Percentiles rank a stretch among this genome's conserved stretches.
These are phyloP conservation scores for Gopherus evgoodei DNA, from an alignment of 2,113 vertebrate species.

Conservation along the genomic window DNA sequence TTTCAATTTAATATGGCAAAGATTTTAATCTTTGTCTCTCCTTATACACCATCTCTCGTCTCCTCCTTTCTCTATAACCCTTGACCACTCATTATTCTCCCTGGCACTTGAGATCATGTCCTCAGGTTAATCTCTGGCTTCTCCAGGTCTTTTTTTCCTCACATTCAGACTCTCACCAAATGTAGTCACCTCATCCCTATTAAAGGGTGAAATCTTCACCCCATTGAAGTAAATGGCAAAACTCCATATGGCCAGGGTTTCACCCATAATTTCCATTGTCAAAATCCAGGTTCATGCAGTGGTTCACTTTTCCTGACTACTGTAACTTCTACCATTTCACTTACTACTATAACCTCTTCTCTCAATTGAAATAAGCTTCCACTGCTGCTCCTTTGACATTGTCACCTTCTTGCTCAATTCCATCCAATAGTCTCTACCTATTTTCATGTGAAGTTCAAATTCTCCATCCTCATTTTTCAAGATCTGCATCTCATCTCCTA, in stretches of 20 bases:
- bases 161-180: neutral
- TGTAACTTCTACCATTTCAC: neutral
- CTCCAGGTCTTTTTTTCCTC: neutral
- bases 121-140: neutral
- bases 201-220: neutral
- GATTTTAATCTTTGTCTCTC: neutral
- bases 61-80: neutral
- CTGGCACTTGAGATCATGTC: rapidly evolving
- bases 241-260: neutral
- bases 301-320: neutral
- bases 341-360: neutral
- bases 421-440: neutral
- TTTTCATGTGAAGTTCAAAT: neutral
- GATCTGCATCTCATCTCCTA: neutral
- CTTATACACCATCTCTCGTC: neutral
- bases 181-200: neutral
- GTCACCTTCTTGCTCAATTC: neutral
- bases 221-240: neutral
- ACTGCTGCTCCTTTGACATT: neutral
- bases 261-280: neutral
- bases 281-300: neutral
- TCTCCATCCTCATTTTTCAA: neutral
- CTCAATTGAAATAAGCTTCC: neutral
- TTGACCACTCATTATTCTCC: neutral
- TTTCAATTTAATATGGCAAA: neutral